Percentiles rank a stretch among this genome's conserved stretches.
phyloP scores from a whole-genome alignment of 2,113 vertebrate genomes.

The Trochalopteron elliotii region DNA sequence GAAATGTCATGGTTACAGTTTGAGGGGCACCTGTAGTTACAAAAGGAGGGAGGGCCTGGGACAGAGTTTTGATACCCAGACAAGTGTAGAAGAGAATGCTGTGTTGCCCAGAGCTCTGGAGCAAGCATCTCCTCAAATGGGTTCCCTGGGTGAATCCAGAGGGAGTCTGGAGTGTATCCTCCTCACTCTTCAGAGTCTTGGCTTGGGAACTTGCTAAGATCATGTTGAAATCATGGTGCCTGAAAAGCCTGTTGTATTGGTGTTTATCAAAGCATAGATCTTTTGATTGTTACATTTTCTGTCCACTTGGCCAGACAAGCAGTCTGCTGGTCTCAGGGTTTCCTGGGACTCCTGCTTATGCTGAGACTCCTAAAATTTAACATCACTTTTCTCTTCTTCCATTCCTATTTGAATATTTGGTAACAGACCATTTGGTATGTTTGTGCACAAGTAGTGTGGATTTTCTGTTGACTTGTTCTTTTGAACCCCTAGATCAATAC shows the following conservation, averaged over 20 bases:
- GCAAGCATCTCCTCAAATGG: neutral
- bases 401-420: neutral
- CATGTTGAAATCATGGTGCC: neutral
- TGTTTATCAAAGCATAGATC: neutral
- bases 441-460: neutral
- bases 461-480: neutral
- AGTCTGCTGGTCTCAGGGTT: neutral
- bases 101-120: neutral
- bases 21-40: neutral
- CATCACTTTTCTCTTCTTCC: neutral
- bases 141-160: neutral
- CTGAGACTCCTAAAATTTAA: neutral
- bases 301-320: neutral
- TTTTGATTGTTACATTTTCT: neutral
- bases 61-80: neutral
- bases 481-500: neutral
- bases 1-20: neutral
- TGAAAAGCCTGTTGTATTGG: neutral
- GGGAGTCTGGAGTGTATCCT: neutral
- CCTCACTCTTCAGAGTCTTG: neutral
- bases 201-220: neutral
- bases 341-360: neutral
- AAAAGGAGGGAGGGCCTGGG: neutral
- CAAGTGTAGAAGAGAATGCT: neutral
- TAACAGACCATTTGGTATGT: neutral